Conservation (phyloP, 1,140 invertebrate species). For the Brachionus calyciflorus region DNA sequence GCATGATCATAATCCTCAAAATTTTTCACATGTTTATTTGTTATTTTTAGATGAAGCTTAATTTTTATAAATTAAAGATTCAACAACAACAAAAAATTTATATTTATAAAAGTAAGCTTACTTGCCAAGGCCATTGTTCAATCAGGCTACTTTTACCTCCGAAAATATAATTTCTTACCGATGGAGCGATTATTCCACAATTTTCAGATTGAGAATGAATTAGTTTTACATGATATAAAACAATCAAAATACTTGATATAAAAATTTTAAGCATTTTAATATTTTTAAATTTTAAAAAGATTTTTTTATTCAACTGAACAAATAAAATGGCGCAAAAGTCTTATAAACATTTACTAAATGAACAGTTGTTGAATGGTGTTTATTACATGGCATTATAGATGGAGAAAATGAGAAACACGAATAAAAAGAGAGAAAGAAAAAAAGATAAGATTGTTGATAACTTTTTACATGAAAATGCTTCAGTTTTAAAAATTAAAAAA, state of each 20-base stretch:
- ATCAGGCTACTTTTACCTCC: neutral
- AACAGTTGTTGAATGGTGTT: no score
- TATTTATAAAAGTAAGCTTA: no score
- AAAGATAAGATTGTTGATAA: no score
- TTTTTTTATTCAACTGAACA: neutral
- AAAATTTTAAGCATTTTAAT: neutral
- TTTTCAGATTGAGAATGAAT: neutral
- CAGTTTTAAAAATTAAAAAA: no score
- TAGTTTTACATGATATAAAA: neutral
- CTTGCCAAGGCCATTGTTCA: constrained; percentile 46
- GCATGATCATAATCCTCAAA: constrained; percentile 24
- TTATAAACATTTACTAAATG: no score
- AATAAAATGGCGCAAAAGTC: neutral
- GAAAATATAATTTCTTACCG: constrained; percentile 23
- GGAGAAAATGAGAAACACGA: no score
- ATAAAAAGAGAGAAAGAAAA: no score
- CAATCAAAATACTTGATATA: neutral
- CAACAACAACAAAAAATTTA: no score
- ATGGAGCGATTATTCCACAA: constrained; percentile 11
- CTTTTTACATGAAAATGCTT: no score
- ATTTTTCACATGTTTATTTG: neutral
- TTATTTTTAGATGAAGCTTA: constrained; percentile 32
- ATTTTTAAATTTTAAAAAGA: neutral
- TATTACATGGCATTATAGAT: no score
- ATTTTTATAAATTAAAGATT: no score